Conservation (phyloP, 2,113 vertebrate genomes). For the Dicrurus megarhynchus region DNA sequence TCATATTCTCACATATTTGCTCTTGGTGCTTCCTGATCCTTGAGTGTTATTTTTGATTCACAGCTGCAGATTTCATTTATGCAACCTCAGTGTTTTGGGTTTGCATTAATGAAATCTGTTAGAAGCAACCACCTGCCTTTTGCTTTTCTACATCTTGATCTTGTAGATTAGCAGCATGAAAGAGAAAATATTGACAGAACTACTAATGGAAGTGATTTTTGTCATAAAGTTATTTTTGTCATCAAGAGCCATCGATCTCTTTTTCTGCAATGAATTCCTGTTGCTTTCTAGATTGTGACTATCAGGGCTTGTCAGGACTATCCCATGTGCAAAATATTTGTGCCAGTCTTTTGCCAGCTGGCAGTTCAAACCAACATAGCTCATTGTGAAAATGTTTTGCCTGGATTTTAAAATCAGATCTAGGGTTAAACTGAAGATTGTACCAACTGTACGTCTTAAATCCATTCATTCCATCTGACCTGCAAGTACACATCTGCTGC, state of each 20-base stretch:
- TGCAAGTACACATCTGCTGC: constrained; percentile 76
- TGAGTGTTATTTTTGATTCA: neutral
- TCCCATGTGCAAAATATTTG: neutral
- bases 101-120: constrained; percentile 7
- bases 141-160: neutral
- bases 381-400: constrained; percentile 15
- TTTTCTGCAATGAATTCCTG: neutral
- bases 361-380: neutral
- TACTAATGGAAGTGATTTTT: neutral
- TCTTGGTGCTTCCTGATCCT: neutral
- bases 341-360: neutral
- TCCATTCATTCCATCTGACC: constrained; percentile 77
- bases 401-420: constrained; percentile 55
- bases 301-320: neutral
- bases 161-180: neutral
- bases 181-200: neutral
- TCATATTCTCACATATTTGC: neutral
- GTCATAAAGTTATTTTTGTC: neutral
- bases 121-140: constrained; percentile 4
- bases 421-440: constrained; percentile 68
- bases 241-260: neutral
- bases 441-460: constrained; percentile 66
- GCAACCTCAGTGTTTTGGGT: neutral
- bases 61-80: constrained; percentile 19
- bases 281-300: neutral